Percentiles rank a stretch among this genome's conserved stretches.
These are phyloP conservation scores for Spodoptera exigua DNA, from an alignment of 2,888 invertebrate genomes.

Conservation along the genomic window DNA sequence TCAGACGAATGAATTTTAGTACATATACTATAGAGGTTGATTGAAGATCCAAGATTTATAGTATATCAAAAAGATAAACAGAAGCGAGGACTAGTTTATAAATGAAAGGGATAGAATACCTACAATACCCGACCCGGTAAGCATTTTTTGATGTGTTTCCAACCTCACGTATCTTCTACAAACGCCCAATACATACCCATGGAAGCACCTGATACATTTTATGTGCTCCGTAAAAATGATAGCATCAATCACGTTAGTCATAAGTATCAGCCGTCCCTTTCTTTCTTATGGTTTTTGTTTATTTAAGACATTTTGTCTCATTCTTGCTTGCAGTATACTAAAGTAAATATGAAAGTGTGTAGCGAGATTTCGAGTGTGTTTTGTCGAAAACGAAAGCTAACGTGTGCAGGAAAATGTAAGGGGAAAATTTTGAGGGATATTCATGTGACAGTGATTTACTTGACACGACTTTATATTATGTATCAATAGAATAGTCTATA, in stretches of 20 bases:
- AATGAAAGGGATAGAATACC: slow-evolving; percentile 19
- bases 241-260: slow-evolving; percentile 46
- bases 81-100: slow-evolving; percentile 28
- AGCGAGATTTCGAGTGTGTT: slow-evolving; percentile 11
- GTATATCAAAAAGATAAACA: slow-evolving; percentile 13
- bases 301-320: slow-evolving; percentile 5
- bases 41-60: too few relatives aligned
- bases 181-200: slow-evolving; percentile 33
- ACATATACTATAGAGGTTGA: too few relatives aligned
- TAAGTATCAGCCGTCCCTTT: slow-evolving; percentile 27
- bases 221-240: slow-evolving; percentile 48
- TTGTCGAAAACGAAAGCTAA: slow-evolving; percentile 21
- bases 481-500: too few relatives aligned
- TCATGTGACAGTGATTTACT: too few relatives aligned
- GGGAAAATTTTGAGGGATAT: too few relatives aligned
- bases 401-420: too few relatives aligned
- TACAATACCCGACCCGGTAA: slow-evolving; percentile 32
- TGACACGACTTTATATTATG: too few relatives aligned
- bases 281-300: not conserved
- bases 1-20: too few relatives aligned
- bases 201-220: slow-evolving; percentile 54
- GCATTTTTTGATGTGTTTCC: slow-evolving; percentile 56
- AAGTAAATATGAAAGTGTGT: slow-evolving; percentile 25
- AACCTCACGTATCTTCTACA: slow-evolving; percentile 50
- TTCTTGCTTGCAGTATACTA: slow-evolving; percentile 24